A percentile compares a stretch with the other conserved stretches of the same genome.
Conservation (phyloP, 2,113 vertebrate genomes). For the Merops nubicus region DNA sequence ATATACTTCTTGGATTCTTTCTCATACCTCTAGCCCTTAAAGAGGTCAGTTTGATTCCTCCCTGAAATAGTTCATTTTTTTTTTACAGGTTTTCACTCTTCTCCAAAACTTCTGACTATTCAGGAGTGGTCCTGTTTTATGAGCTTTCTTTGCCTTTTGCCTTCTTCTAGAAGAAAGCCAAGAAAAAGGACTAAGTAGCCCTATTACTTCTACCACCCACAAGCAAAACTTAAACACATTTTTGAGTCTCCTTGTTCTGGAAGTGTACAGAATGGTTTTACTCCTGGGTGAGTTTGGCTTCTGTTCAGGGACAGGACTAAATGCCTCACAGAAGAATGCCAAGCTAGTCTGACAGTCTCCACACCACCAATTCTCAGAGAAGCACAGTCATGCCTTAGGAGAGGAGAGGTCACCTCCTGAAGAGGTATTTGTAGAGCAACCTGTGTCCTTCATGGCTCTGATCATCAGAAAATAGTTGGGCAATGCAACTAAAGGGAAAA, state of each 20-base stretch:
- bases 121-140: background rate
- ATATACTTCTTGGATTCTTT: background rate
- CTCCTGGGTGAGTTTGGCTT: background rate
- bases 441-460: background rate
- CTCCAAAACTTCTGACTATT: background rate
- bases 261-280: background rate
- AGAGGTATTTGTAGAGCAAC: background rate
- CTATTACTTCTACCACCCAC: background rate
- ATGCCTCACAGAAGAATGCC: background rate
- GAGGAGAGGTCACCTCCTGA: background rate
- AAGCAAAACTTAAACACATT: background rate
- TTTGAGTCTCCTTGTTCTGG: background rate
- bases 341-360: background rate
- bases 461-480: background rate
- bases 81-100: background rate
- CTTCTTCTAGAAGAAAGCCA: background rate
- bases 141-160: background rate
- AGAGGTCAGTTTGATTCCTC: background rate
- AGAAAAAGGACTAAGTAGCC: background rate
- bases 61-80: background rate
- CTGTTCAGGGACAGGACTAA: background rate
- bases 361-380: background rate
- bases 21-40: background rate
- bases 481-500: background rate
- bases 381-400: background rate